Evolutionary conservation across 2,888 invertebrate species (phyloP), one percentile per base, ranked within the genome.

Genomic region (Stictocephala bisonia): DNA sequence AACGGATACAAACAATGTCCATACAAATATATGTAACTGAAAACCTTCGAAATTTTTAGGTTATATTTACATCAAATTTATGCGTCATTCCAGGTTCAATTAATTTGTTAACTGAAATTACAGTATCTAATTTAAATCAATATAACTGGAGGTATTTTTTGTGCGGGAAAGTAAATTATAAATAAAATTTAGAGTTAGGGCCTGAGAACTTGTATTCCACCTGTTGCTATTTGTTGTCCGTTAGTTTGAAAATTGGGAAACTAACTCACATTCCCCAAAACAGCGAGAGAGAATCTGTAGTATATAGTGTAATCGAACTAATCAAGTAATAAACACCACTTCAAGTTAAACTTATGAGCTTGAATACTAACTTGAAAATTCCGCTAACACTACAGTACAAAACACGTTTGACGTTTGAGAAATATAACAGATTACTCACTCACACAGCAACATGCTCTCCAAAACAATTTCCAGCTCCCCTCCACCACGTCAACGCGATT

Each of bases 321-420:
- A 22, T 40, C 35, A 31, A 40, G 60, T n/a, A 40, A 20, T 3
- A n/a, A 60, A 60, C 3, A 51, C 51, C 27, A 22, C 35, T 22
- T 22, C 51, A 22, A n/a, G n/a, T n/a, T 44, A 51, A 51, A 4
- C 51, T 24, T 6, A 51, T 18, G 2, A 31, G 18, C 11, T 22
- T 60, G 26, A 1, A 22, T 18, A 41, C 26, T 64, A 26, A 27
- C 64, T 64, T 22, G 15, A 64, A 40, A 64, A 64, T 64, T 27
- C 26, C 44, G 64, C 64, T 64, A 24, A 6, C 41, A 64, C 64
- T 20, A 40, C 18, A 20, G 9, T 15, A 29, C 29, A 15, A 20
- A 60, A 26, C n/a, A 40, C 4, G 64, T n/a, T 64, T 64, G 64
- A 64, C 64, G 64, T 64, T 64, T 40, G 40, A 64, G 24, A 64